Base-by-base conservation (phyloP, 2,797 vertebrate genomes). In the Pristis pectinata region DNA sequence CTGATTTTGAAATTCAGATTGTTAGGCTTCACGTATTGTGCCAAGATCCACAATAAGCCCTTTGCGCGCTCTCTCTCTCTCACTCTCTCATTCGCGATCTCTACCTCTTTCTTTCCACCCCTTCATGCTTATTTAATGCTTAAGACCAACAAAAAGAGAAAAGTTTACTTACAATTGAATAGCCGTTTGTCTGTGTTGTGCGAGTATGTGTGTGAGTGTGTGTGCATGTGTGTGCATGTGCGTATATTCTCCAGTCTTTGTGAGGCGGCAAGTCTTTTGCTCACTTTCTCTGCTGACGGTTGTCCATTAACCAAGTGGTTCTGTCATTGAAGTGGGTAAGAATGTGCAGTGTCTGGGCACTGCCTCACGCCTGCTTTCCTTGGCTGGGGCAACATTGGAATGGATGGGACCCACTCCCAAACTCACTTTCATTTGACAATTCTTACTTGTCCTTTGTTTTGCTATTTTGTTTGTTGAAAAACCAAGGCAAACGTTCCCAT, bases 41-140 rank as follows among this genome's bases (percentile, higher is more conserved):
- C 70, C 92, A 93, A 74, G 37, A 72, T 93, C 92, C 67, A 74
- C 64, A 30, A 44, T 93, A 93, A 93, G 44, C 67, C 67, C 41
- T 49, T 72, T 72, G 61, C 91, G 7, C 91, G 8, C 91, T 72
- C 59, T 37, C 61, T 70, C 89, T 37, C 89, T 41, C 61, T 61
- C 85, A n/a, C 56, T 41, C 91, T 49, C 76, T 37, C 9, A 19
- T n/a, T 96, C 95, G 95, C 95, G 95, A 95, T 96, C 95, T 95
- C 94, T 95, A 93, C 94, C 27, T 94, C 94, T 95, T 95, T 95
- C 93, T 95, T 94, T 94, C 96, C 95, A 95, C 96, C 96, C 95
- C 95, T 94, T 95, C 97, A 96, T 96, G 95, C 94, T 95, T 95
- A 94, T 95, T 95, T 95, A 95, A 94, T 95, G 56, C 44, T 95